Conservation (phyloP, 1,140 invertebrate genomes). For the Drosophila ogumai region DNA sequence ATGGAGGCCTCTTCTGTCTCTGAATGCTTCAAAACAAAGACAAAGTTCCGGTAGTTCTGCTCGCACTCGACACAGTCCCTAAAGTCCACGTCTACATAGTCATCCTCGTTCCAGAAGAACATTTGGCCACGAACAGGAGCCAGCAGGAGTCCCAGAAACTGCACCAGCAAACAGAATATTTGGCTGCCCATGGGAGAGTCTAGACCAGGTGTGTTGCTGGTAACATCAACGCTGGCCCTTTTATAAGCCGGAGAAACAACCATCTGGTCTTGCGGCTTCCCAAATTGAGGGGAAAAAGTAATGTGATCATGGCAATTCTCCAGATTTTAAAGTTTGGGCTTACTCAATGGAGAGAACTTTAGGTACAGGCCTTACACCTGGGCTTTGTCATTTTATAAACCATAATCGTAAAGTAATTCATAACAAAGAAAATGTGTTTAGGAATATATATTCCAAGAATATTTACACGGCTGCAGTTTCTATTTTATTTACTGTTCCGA, state of each 20-base stretch:
- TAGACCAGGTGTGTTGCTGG: background rate
- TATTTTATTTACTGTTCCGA: background rate
- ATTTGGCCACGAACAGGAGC: conserved; percentile 11
- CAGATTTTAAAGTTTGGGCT: too few relatives aligned
- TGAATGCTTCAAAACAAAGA: conserved; percentile 37
- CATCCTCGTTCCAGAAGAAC: conserved; percentile 35
- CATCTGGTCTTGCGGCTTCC: background rate
- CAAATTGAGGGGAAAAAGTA: background rate
- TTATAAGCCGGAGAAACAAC: background rate
- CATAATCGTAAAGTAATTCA: background rate
- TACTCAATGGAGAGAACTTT: background rate
- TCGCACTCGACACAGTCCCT: conserved; percentile 44
- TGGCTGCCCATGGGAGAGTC: conserved; percentile 4
- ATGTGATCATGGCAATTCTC: background rate
- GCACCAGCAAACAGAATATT: conserved; percentile 15
- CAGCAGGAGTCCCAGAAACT: conserved; percentile 23
- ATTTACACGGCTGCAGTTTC: background rate
- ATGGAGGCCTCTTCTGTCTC: conserved; percentile 15
- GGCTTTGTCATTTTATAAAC: background rate
- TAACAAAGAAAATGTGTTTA: background rate
- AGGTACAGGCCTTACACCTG: background rate
- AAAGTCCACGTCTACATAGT: conserved; percentile 53
- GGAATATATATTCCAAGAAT: background rate
- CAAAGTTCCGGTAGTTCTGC: conserved; percentile 54
- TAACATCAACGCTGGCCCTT: background rate